Evolutionary conservation across 2,888 invertebrate genomes (phyloP), one percentile per base, ranked within the genome.

Genomic region (Ctena decussata): DNA sequence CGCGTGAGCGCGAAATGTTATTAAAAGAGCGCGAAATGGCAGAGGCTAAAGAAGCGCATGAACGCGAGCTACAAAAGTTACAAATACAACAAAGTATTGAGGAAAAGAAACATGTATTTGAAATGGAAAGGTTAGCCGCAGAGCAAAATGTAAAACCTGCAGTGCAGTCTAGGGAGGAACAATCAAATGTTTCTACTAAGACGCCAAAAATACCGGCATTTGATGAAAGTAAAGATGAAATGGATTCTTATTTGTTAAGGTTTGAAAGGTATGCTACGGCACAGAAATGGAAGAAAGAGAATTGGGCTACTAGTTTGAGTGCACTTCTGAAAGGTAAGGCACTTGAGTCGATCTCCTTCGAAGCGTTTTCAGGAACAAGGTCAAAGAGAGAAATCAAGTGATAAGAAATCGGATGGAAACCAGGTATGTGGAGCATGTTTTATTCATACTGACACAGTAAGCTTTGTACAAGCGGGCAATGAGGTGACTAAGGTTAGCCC

Each of bases 311-410:
- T 21, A 46, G 49, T 71, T 44, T 77, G 3, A 53, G 77, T 18
- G 71, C 77, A n/a, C 37, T 77, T 12, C 24, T 77, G n/a, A 32
- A 86, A 41, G 83, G 83, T n/a, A 80, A 71, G 18, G 80, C 83
- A 18, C 21, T 83, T 24, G 21, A 46, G 46, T 46, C 8, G 46
- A 46, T 46, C 46, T 15, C 46, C 46, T n/a, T 15, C 8, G 18
- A 46, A 15, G 21, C 46, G 21, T 15, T 15, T 21, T 46, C 12
- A 46, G 46, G 2, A 18, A 21, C 15, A 46, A 46, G 46, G 15
- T 12, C 3, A 46, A n/a, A 3, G 21, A 46, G 6, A 6, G 15
- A 15, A 21, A 3, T 3, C 3, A 46, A n/a, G 21, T 8, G 46
- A 46, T 18, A 46, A 15, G 41, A 46, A 46, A 46, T 15, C 21